A percentile compares a stretch with the other conserved stretches of the same genome.
phyloP scores from a whole-genome alignment of 2,797 vertebrate species.

The Eospalax fontanierii region DNA sequence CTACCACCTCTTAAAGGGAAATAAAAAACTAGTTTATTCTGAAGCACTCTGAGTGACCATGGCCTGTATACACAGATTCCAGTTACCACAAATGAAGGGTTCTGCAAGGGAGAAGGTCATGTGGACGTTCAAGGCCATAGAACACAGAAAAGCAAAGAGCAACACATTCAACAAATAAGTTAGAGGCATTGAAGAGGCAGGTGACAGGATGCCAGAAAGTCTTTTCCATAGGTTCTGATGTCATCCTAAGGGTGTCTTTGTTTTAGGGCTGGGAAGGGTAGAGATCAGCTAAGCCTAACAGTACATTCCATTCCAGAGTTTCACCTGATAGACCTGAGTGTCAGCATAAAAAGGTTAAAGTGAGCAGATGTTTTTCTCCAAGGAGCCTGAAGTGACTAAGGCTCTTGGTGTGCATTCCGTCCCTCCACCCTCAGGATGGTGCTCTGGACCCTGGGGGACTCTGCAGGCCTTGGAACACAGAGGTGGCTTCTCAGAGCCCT shows the following conservation, averaged over 20 bases:
- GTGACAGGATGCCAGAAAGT: background rate
- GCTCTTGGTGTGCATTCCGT: background rate
- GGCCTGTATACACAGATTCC: no score
- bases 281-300: background rate
- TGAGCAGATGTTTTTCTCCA: background rate
- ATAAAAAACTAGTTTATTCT: background rate
- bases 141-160: background rate
- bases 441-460: no score
- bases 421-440: fast-evolving
- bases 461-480: no score
- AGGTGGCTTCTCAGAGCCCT: background rate
- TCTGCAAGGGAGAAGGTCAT: background rate
- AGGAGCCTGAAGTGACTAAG: background rate
- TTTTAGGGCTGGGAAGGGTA: background rate
- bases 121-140: background rate
- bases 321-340: background rate
- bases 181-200: background rate
- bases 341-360: background rate
- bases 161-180: no score
- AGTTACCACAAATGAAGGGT: background rate
- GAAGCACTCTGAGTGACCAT: no score
- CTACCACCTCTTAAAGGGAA: background rate
- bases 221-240: background rate
- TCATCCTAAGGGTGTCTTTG: background rate
- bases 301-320: background rate